phyloP scores from a whole-genome alignment of 2,113 vertebrate genomes.

The Pyrgilauda ruficollis region DNA sequence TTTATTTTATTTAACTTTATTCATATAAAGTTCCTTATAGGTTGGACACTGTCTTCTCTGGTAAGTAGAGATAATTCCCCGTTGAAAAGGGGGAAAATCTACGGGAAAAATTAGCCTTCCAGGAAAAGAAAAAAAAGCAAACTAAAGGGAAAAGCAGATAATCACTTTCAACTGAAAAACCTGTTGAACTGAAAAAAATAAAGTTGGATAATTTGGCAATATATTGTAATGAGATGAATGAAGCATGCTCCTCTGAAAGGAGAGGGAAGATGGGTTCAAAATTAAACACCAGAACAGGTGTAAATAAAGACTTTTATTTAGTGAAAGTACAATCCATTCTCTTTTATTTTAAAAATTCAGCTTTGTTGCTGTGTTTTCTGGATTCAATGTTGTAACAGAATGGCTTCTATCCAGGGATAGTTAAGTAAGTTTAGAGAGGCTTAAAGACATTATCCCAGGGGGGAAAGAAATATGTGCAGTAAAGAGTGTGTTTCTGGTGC shows the following conservation, averaged over 20 bases:
- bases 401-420: neutral
- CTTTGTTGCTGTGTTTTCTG: neutral
- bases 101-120: neutral
- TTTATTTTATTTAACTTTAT: neutral
- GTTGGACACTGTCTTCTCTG: neutral
- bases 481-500: neutral
- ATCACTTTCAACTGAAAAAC: neutral
- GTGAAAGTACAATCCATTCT: neutral
- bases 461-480: neutral
- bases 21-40: neutral
- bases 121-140: neutral
- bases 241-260: neutral
- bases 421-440: neutral
- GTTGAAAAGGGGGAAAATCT: neutral
- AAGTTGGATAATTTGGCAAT: neutral
- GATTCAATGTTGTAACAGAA: neutral
- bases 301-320: neutral
- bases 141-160: neutral
- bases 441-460: neutral
- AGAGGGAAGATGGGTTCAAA: neutral
- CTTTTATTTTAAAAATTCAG: constrained; percentile 2
- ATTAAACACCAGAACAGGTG: neutral
- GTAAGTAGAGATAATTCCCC: neutral
- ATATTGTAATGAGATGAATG: neutral
- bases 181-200: constrained; percentile 1